phyloP scores from a whole-genome alignment of 2,888 invertebrate species.

The Mantis religiosa region DNA sequence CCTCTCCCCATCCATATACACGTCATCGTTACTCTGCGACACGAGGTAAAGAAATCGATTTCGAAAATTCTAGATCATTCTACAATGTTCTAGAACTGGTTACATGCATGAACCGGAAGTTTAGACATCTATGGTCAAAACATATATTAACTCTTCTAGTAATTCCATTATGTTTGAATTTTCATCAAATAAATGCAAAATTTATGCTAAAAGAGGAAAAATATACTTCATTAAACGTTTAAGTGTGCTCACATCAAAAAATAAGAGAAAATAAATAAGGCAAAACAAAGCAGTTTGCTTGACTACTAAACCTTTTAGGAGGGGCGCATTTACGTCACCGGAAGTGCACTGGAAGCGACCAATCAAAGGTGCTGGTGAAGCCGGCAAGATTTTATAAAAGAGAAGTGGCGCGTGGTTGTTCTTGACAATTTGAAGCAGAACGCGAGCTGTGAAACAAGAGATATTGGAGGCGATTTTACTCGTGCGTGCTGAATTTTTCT shows the following conservation, averaged over 20 bases:
- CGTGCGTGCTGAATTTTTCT: not conserved
- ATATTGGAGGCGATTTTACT: no score
- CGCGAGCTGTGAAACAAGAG: not conserved
- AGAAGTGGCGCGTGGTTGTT: not conserved
- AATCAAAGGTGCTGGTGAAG: constrained; percentile 5
- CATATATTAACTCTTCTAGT: no score
- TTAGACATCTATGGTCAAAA: not conserved
- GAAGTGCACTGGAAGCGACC: not conserved
- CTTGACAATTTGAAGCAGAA: not conserved
- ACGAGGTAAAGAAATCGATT: not conserved
- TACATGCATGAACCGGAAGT: not conserved
- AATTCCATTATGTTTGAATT: no score
- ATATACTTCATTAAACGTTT: not conserved
- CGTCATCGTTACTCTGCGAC: not conserved
- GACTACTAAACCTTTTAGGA: not conserved
- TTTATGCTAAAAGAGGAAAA: no score
- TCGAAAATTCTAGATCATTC: constrained; percentile 4
- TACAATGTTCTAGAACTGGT: not conserved
- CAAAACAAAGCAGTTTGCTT: not conserved
- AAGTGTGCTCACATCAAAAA: not conserved
- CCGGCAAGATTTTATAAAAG: constrained; percentile 12
- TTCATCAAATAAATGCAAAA: no score
- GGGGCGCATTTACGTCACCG: not conserved
- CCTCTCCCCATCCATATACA: not conserved
- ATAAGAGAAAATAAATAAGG: not conserved